Conservation (phyloP, 2,113 vertebrate species). For the Australoheros scitulus region DNA sequence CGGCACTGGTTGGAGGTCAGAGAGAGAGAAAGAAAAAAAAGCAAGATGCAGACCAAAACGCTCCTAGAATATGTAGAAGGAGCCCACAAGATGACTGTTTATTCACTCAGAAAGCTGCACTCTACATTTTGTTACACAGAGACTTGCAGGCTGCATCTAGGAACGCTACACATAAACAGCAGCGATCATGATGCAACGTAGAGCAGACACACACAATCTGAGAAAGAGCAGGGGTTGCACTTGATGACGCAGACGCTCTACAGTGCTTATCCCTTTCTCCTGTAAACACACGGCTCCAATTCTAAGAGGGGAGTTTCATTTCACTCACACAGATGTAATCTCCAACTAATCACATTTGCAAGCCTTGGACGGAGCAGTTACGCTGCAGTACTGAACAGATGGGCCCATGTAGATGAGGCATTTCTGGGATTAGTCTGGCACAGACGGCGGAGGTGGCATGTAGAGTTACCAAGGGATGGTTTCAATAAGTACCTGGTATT, state of each 20-base stretch:
- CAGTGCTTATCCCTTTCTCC: constrained; percentile 47
- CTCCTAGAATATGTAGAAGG: constrained; percentile 16
- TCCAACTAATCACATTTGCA: constrained; percentile 76
- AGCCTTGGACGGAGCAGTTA: constrained; percentile 60
- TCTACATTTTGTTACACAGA: not conserved
- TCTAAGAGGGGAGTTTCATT: constrained; percentile 60
- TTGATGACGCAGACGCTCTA: constrained; percentile 46
- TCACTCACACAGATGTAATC: constrained; percentile 68
- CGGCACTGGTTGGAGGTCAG: constrained; percentile 44
- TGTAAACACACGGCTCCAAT: constrained; percentile 55
- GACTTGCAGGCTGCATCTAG: not conserved
- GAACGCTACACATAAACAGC: constrained; percentile 22
- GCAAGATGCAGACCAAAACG: constrained; percentile 20
- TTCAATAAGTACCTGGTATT: constrained; percentile 11
- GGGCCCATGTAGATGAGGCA: constrained; percentile 49
- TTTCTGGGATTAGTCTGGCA: constrained; percentile 57
- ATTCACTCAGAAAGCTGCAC: not conserved
- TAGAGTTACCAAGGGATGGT: constrained; percentile 9
- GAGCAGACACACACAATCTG: constrained; percentile 21
- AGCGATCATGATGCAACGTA: constrained; percentile 36
- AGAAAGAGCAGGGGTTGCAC: constrained; percentile 42
- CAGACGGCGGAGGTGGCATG: constrained; percentile 49
- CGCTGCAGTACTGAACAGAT: constrained; percentile 65
- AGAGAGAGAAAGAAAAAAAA: not conserved
- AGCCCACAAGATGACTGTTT: not conserved